phyloP scores from a whole-genome alignment of 2,797 vertebrate genomes.

The Pseudopleuronectes americanus region DNA sequence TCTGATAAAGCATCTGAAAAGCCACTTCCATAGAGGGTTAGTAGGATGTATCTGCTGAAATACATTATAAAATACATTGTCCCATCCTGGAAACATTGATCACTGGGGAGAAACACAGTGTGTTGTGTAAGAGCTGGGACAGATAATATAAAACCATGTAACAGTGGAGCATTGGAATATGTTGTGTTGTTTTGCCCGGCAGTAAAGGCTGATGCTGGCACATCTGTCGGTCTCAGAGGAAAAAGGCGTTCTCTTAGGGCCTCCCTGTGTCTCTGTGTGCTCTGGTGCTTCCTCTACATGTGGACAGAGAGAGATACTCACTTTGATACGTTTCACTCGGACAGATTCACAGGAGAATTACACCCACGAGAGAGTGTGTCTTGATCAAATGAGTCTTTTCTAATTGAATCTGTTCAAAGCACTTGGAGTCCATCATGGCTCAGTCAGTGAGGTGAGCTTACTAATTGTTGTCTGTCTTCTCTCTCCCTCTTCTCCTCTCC shows the following conservation, averaged over 20 bases:
- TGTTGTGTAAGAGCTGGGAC: constrained; percentile 1
- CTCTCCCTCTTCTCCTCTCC: constrained; percentile 17
- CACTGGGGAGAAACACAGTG: not conserved
- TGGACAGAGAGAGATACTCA: constrained; percentile 39
- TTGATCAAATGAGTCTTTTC: constrained; percentile 67
- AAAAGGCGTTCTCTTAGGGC: constrained; percentile 22
- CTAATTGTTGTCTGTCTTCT: constrained; percentile 63
- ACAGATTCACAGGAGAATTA: constrained; percentile 45
- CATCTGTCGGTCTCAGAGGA: constrained; percentile 54
- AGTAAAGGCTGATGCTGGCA: constrained; percentile 13
- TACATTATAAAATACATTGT: too few species aligned
- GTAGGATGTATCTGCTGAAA: too few species aligned
- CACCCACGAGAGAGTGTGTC: constrained; percentile 51
- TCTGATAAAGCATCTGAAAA: too few species aligned
- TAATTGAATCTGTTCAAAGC: constrained; percentile 70
- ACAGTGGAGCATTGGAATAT: not conserved
- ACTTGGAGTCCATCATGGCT: constrained; percentile 69
- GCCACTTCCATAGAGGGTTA: too few species aligned
- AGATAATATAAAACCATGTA: not conserved
- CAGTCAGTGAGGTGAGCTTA: constrained; percentile 67
- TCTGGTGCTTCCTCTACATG: constrained; percentile 26
- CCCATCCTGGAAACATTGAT: not conserved
- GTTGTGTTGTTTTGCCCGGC: not conserved
- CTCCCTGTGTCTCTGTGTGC: constrained; percentile 29
- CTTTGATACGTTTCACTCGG: constrained; percentile 50